Conservation (phyloP, 2,797 vertebrate species). For the Gymnopithys bicolor region DNA sequence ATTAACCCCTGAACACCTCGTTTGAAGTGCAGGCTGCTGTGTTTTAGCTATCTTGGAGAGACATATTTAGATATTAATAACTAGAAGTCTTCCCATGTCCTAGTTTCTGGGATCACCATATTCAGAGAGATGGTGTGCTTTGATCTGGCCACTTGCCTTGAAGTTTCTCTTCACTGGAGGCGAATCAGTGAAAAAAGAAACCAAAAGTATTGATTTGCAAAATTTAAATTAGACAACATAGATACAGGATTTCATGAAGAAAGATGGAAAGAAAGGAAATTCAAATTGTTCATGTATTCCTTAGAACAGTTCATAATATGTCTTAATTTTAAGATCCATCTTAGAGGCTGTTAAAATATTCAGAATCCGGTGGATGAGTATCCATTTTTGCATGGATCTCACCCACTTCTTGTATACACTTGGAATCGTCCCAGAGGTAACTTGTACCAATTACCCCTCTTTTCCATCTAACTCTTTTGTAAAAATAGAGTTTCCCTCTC, state of each 20-base stretch:
- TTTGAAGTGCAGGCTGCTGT: neutral
- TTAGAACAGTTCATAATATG: neutral
- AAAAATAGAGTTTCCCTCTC: neutral
- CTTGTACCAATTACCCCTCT: neutral
- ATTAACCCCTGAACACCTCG: neutral
- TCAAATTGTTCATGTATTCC: neutral
- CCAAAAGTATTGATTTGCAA: conserved; percentile 41
- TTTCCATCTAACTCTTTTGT: neutral
- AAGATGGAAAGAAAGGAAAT: neutral
- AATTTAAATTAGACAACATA: conserved; percentile 18
- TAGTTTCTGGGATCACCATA: conserved; percentile 43
- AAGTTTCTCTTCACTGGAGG: conserved; percentile 38
- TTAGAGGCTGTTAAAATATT: conserved; percentile 5
- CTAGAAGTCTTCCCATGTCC: conserved; percentile 13
- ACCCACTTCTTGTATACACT: neutral
- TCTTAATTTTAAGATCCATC: neutral
- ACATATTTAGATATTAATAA: conserved; percentile 7
- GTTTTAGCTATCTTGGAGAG: neutral
- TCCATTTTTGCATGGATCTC: neutral
- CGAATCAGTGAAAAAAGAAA: conserved; percentile 39
- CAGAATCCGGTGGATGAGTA: neutral
- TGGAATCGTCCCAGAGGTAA: neutral
- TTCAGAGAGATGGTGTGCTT: conserved; percentile 28
- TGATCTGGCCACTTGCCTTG: conserved; percentile 52
- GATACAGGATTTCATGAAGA: conserved; percentile 2